Evolutionary conservation across 2,888 invertebrate genomes (phyloP), one percentile per base, ranked within the genome.

Genomic region (Cecidostiba fungosa): DNA sequence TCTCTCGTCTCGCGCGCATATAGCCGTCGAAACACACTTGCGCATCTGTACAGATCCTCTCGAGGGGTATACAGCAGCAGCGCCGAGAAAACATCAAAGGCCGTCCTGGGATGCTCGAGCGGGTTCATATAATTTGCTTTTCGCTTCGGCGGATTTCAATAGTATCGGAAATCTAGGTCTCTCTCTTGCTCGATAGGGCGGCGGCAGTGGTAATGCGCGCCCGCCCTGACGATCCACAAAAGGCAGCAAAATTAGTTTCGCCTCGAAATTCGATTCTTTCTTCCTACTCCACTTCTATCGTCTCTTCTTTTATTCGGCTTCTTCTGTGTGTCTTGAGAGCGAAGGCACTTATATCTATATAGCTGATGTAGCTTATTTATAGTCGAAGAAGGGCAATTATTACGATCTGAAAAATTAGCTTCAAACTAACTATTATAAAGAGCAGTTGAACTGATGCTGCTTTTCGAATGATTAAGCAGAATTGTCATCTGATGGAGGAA

Each of bases 61-160:
- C n/a, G n/a, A 23, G 54, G 50, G 54, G 8, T 59, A 59, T 23
- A 23, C 8, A 59, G 54, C 8, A 59, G 54, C 47, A 50, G n/a
- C 26, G 73, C 54, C 72, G 79, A 84, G 88, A 88, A 89, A 92
- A 92, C 91, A 92, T 92, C 92, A 92, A 92, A 92, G 92, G 90
- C 70, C 36, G 88, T 87, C 43, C 70, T 43, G 85, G 43, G 88
- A 87, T 89, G 89, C 89, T 90, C 89, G 87, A 90, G 88, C 88
- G 90, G 90, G 90, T 90, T 92, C 90, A 90, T 92, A 92, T 92
- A 92, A 92, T 92, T 92, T 92, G 91, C 92, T 91, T 92, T 92
- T 92, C 92, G 92, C 92, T 92, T 89, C 91, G 90, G 85, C 88
- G 91, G 89, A 92, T 92, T 92, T 92, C 92, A 92, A 92, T 92